Base-by-base conservation (phyloP, 1,140 invertebrate species). In the Drosophila bipectinata region DNA sequence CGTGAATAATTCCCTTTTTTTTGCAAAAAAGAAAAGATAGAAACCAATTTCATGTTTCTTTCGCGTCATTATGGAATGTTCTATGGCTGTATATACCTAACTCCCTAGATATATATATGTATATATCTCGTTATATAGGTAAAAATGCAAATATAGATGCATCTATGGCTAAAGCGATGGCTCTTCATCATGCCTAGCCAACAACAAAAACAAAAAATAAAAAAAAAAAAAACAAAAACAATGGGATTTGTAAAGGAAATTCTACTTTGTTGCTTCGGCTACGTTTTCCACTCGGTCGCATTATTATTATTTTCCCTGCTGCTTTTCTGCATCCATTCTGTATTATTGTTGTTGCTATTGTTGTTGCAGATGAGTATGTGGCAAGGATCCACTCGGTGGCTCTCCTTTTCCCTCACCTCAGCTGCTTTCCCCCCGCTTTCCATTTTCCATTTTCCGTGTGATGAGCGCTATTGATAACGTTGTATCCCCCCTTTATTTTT, bases 391-490 rank as follows among this genome's bases (percentile, higher is more conserved):
- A 41, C 24, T 49, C n/a, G 26, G 26, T 28, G 4, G 4, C 0
- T 21, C 37, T 32, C 15, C 2, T 1, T 6, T 53, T 26, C 52
- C 28, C 37, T 14, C 14, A 41, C 48, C 37, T 14, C 14, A 41
- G 41, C 26, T 28, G 5, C 26, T 28, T 7, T 4, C 26, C 30
- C 30, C 53, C 26, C 8, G 47, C 48, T 44, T 37, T 26, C 63
- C 58, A 18, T 47, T 47, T 47, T 47, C 44, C 49, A 55, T 39
- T 56, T 55, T 59, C 62, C 52, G 49, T 74, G 67, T 79, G 79
- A 84, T 84, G 79, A 82, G 64, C 75, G 75, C 79, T 79, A 83
- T 83, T 83, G 79, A 83, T 83, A 83, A 83, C 84, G 71, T 57
- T 66, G 62, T 57, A 61, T 30, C 34, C 60, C 34, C 53, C 60